Base-by-base conservation (phyloP, 2,797 vertebrate species). In the Discoglossus pictus region DNA sequence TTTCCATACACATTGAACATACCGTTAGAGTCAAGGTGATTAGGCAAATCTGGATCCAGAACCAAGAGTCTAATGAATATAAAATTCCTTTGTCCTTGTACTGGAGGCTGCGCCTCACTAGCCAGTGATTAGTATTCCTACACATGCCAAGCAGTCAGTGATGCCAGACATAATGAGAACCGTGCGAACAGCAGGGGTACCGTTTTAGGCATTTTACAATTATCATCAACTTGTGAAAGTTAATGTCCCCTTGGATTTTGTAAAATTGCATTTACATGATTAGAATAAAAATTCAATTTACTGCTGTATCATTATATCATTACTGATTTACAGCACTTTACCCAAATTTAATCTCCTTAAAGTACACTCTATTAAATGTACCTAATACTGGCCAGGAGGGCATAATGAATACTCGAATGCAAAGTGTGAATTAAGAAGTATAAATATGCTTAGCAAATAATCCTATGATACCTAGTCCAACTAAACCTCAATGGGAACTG, bases 201-300 rank as follows among this genome's bases (percentile, higher is more conserved):
- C 46, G 59, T 48, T 48, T 61, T 48, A 61, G 44, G 31, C 20
- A 40, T 62, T 62, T 62, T 50, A 39, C 46, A 62, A 62, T 62
- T 25, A 51, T 51, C 60, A 51, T 62, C 60, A 62, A 40, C 20
- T 51, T 62, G 46, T 39, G 47, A 40, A 62, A 62, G 60, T 62
- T 62, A 62, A 62, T 62, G 60, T 62, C 47, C 60, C 60, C 35
- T 51, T 40, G 47, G 43, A 61, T 61, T 38, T 31, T 25, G 31
- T 38, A 48, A 62, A 62, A 62, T 40, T 51, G 35, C 35, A 40
- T 31, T 61, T 62, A 20, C 60, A 51, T 39, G 47, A 51, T 62
- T 51, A 62, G 60, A 51, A 51, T 62, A 20, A 27, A 39, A 62
- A 48, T 40, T 34, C 46, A 7, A 51, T 62, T 62, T 48, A 52